A percentile compares a stretch with the other conserved stretches of the same genome.
These are phyloP conservation scores for Carcina quercana DNA, from an alignment of 2,888 invertebrate genomes.

Conservation along the genomic window DNA sequence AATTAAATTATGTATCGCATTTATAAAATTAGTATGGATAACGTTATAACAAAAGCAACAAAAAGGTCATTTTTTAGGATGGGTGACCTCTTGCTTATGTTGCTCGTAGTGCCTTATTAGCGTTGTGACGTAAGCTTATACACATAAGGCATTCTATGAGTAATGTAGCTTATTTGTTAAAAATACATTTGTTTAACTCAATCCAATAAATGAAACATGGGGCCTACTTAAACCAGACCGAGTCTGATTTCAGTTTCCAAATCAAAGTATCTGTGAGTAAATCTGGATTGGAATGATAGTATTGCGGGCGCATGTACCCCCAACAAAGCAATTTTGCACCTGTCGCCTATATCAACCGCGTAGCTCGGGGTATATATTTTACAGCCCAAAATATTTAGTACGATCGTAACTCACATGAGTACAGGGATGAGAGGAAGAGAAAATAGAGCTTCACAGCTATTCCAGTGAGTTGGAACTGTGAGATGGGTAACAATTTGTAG, in stretches of 20 bases:
- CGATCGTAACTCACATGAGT: too few species aligned
- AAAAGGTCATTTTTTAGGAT: too few species aligned
- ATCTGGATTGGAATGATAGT: neutral
- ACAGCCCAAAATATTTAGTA: constrained; percentile 1
- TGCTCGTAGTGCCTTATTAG: too few species aligned
- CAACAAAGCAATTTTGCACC: constrained; percentile 9
- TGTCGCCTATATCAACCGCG: constrained; percentile 6
- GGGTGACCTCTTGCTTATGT: too few species aligned
- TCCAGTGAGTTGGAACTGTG: too few species aligned
- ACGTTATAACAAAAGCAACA: too few species aligned
- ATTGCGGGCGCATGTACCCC: constrained; percentile 2
- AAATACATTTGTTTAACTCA: neutral
- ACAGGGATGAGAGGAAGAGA: too few species aligned
- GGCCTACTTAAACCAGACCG: too few species aligned
- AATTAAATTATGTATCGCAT: too few species aligned
- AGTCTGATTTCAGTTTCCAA: neutral
- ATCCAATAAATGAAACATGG: neutral
- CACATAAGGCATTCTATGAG: neutral
- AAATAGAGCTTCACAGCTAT: too few species aligned
- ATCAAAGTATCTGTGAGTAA: neutral
- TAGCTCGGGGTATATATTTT: neutral
- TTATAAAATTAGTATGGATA: too few species aligned
- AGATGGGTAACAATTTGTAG: too few species aligned
- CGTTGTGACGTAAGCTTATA: neutral
- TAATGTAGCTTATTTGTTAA: neutral